Percentiles rank a stretch among this genome's conserved stretches.
These are phyloP conservation scores for Zaprionus obscuricornis DNA, from an alignment of 2,888 invertebrate species.

Conservation along the genomic window DNA sequence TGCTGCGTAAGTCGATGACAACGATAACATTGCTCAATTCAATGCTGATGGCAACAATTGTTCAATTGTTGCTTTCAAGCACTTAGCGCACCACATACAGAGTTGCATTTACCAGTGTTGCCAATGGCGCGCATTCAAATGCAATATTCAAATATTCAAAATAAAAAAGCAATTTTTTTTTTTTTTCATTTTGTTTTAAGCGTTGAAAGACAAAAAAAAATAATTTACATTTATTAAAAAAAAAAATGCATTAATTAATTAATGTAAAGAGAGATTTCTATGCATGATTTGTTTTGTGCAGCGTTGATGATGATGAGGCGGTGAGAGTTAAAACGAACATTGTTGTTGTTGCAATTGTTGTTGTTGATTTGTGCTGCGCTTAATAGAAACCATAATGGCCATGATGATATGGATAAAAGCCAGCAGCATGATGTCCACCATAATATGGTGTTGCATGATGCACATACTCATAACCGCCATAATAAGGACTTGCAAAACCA, in stretches of 20 bases:
- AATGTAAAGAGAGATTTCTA: constrained; percentile 21
- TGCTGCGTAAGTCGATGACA: too few relatives aligned
- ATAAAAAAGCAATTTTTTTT: too few relatives aligned
- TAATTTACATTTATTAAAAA: too few relatives aligned
- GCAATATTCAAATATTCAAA: neutral
- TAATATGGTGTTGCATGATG: constrained; percentile 59
- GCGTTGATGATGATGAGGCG: constrained; percentile 22
- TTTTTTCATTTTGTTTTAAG: constrained; percentile 13
- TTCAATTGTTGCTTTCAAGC: neutral
- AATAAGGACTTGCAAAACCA: constrained; percentile 56
- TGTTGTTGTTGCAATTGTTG: constrained; percentile 17
- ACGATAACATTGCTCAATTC: too few relatives aligned
- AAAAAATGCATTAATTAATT: too few relatives aligned
- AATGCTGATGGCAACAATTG: too few relatives aligned
- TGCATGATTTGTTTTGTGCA: constrained; percentile 27
- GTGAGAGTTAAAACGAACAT: constrained; percentile 34
- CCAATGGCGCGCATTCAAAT: constrained; percentile 15
- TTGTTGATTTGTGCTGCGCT: neutral
- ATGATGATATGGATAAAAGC: constrained; percentile 67
- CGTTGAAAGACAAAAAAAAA: constrained; percentile 25
- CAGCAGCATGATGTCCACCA: constrained; percentile 66
- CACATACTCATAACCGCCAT: constrained; percentile 63
- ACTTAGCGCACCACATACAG: constrained; percentile 15
- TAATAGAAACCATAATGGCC: constrained; percentile 68
- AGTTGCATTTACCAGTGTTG: constrained; percentile 8